A percentile compares a stretch with the other conserved stretches of the same genome.
Conservation (phyloP, 1,140 invertebrate species). For the Trigoniulus corallinus region DNA sequence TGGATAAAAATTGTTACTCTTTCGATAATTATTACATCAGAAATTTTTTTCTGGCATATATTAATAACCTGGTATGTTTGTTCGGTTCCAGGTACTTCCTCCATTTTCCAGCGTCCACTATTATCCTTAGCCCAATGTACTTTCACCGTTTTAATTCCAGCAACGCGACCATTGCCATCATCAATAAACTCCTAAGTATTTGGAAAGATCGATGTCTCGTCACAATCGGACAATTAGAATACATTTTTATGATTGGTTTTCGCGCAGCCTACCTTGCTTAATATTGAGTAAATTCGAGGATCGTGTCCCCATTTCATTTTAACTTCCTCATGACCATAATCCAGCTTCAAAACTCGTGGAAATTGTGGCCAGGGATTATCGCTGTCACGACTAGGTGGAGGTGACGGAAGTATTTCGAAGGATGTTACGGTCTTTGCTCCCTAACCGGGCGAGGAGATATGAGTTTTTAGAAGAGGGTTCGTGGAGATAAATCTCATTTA, state of each 20-base stretch:
- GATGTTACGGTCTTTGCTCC: conserved; percentile 90
- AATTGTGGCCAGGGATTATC: conserved; percentile 98
- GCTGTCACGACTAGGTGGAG: conserved; percentile 51
- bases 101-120: conserved; percentile 85
- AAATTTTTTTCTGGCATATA: not conserved
- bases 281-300: conserved; percentile 80
- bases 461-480: not conserved
- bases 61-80: conserved; percentile 29
- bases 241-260: no score
- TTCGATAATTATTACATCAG: not conserved
- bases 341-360: conserved; percentile 88
- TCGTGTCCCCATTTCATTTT: conserved; percentile 78
- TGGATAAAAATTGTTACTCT: not conserved
- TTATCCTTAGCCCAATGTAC: conserved; percentile 90
- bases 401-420: conserved; percentile 93
- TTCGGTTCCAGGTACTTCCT: conserved; percentile 65
- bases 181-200: conserved; percentile 64
- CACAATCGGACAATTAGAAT: conserved; percentile 2
- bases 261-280: conserved; percentile 79
- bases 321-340: conserved; percentile 98
- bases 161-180: conserved; percentile 74
- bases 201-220: not conserved
- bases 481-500: conserved; percentile 4
- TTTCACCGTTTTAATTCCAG: conserved; percentile 71
- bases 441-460: conserved; percentile 27